Base-by-base conservation (phyloP, 2,113 vertebrate species). In the Rhinoderma darwinii region DNA sequence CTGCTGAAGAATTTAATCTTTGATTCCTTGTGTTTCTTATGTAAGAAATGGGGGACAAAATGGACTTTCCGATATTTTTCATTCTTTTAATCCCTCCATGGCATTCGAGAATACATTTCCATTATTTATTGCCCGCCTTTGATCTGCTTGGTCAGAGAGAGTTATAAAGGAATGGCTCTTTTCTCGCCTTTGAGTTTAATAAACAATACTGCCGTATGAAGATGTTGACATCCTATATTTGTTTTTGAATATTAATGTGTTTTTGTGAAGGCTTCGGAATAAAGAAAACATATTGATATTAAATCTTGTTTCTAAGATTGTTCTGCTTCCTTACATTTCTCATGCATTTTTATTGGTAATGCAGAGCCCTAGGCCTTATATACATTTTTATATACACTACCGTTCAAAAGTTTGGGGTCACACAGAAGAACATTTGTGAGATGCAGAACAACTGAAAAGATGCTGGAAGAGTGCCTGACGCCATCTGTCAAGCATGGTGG, bases 91-190 rank as follows among this genome's bases (percentile, higher is more conserved):
- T 78, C 75, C 51, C 59, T 51, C 74, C 27, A 39, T 66, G 56
- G 73, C 50, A 47, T 35, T 37, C 51, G 27, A n/a, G 74, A 79
- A 79, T 68, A 79, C 25, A 66, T 68, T 68, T 76, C 25, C 56
- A 68, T 79, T 68, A 86, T 86, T 86, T 86, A 79, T 78, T 41
- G 8, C 11, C 39, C 41, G 56, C 74, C 56, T 86, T 79, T 66
- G 41, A 86, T 86, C 74, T 70, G 32, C 68, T n/a, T 79, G 56
- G 73, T 77, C 73, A 66, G 84, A 68, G 43, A 79, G n/a, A 56
- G 12, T 41, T 66, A 35, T 86, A 61, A 54, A 37, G 18, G 54
- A 84, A 41, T 0, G 59, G 15, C 35, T 83, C n/a, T 15, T 59
- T 54, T 39, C 37, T 68, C 59, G 43, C 68, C 66, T 73, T 80